A percentile compares a stretch with the other conserved stretches of the same genome.
These are phyloP conservation scores for Eupeodes latifasciatus DNA, from an alignment of 2,888 invertebrate genomes.

Conservation along the genomic window DNA sequence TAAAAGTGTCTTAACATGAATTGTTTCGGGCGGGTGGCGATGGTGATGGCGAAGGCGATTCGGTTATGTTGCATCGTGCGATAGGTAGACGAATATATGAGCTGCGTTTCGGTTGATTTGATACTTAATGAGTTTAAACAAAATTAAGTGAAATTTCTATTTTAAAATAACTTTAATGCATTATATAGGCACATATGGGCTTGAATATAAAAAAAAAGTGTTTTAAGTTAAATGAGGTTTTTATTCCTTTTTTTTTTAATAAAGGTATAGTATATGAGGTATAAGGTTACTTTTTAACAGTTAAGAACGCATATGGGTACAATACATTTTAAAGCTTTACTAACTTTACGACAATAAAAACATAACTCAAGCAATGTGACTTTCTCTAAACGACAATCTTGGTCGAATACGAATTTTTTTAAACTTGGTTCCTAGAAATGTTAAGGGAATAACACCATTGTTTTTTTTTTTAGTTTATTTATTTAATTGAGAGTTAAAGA, in stretches of 20 bases:
- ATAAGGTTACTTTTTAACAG: neutral
- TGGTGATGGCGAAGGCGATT: neutral
- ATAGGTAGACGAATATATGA: neutral
- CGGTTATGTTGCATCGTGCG: neutral
- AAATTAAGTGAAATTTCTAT: conserved; percentile 22
- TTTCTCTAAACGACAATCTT: no score
- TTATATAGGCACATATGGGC: neutral
- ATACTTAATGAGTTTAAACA: conserved; percentile 51
- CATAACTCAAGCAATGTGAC: no score
- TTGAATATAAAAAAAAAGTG: neutral
- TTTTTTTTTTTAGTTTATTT: no score
- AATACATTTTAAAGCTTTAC: no score
- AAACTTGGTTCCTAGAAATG: no score
- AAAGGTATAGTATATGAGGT: no score
- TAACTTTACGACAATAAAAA: no score
- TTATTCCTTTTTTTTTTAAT: no score
- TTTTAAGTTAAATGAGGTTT: neutral
- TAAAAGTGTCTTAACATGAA: conserved; percentile 56
- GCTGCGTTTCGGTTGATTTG: conserved; percentile 62
- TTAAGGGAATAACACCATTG: no score
- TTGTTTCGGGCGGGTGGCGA: conserved; percentile 13
- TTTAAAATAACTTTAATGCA: conserved; percentile 2
- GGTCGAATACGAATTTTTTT: no score
- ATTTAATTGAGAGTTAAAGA: no score
- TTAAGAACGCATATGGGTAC: no score